Evolutionary conservation across 2,113 vertebrate species (phyloP), one percentile per base, ranked within the genome.

Genomic region (Rutilus rutilus): DNA sequence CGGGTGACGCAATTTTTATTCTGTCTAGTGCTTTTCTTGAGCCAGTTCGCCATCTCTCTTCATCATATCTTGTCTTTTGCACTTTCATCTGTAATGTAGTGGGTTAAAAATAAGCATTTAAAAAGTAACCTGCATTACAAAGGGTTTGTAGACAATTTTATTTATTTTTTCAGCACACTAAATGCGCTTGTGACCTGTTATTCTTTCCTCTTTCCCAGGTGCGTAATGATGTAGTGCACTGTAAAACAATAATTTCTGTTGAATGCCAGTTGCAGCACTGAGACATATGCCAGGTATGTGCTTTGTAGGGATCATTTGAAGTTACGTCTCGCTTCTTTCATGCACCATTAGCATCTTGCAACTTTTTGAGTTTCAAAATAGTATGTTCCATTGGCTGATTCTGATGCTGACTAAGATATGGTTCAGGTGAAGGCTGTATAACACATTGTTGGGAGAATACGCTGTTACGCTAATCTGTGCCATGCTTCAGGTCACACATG

Each of bases 221-320:
- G 36, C 9, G 42, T 69, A 36, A 27, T 64, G 60, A 73, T 73
- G 69, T n/a, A 73, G 39, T 42, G 69, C 69, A n/a, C 17, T 64
- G 17, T 33, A 19, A 62, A 57, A 59, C 62, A 78, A 15, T 62
- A 0, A 36, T 73, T 15, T 74, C 52, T 50, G n/a, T 67, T 39
- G 30, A 64, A 21, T 88, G 80, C 27, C 25, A 62, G 36, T 45
- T 64, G 30, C 76, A 60, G 50, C 67, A 21, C 14, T 9, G 64
- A 86, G 30, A 69, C 27, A 71, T 23, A 57, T 81, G 69, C 23
- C 7, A 69, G 71, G 82, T 86, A 85, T 86, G 85, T 67, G 67
- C 71, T 82, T 47, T 84, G 54, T 67, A 89, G 57, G 85, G 82
- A 17, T 81, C 82, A 87, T 86, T 83, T 80, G 57, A 84, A 74